Base-by-base conservation (phyloP, 2,113 vertebrate genomes). In the Sylvia atricapilla region DNA sequence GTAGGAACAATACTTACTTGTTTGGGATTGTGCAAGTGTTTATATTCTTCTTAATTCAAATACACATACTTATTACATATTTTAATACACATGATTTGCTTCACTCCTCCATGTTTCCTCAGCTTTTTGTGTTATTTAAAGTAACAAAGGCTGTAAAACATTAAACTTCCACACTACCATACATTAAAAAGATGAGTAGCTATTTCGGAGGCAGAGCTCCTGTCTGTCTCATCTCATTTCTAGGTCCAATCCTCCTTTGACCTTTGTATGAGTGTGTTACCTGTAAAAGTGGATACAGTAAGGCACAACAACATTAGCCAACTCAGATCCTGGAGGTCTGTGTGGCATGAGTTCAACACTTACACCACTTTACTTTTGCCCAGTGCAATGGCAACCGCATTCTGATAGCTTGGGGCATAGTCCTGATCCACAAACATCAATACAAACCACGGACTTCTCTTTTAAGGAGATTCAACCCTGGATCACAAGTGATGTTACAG, bases 181-280 rank as follows among this genome's bases (percentile, higher is more conserved):
- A 35, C 35, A 68, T 47, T 46, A 23, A 77, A 44, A 47, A n/a
- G 6, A 12, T 23, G 9, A 2, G 15, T 28, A 63, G 19, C 3
- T 77, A 13, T n/a, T 83, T 63, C 62, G 60, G 15, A 60, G 8
- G 14, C 19, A 88, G 31, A 88, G 8, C 4, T 62, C 33, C 21
- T 74, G 8, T 14, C 12, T 30, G 35, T 31, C 13, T 46, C 33
- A 20, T 15, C 25, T 84, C 9, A 47, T 67, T 82, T 81, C 33
- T 46, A 43, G 9, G 16, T 59, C 24, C 12, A 73, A 0, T 39
- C 15, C n/a, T 64, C 15, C 44, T 80, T 5, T 3, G 0, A 86
- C 13, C 7, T 70, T 58, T 69, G 10, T 41, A 5, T 5, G 9
- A 72, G 23, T 15, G 18, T 2, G 16, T 39, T 6, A 7, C 20